Percentiles rank a stretch among this genome's conserved stretches.
phyloP scores from a whole-genome alignment of 1,140 invertebrate genomes.

The Drosophila bocki region DNA sequence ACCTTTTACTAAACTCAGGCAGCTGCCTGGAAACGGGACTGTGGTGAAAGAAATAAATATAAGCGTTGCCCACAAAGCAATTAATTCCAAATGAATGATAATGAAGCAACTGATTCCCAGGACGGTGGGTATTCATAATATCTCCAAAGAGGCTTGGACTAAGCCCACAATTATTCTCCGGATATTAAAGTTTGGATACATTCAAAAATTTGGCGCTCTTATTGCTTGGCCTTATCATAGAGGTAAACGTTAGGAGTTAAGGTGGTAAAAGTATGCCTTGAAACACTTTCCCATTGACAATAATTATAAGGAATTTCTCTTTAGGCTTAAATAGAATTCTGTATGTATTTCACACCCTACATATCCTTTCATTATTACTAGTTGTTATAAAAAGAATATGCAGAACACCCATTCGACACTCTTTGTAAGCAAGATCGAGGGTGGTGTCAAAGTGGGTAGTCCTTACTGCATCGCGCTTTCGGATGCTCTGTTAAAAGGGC shows the following conservation, averaged over 20 bases:
- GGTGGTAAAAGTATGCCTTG: neutral
- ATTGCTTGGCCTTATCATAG: neutral
- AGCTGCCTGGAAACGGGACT: constrained; percentile 9
- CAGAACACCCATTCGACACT: neutral
- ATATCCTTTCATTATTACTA: neutral
- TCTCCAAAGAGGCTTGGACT: constrained; percentile 20
- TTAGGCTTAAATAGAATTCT: neutral
- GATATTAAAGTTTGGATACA: constrained; percentile 2
- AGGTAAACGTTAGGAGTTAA: neutral
- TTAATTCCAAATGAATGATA: constrained; percentile 40
- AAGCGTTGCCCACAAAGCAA: constrained; percentile 8
- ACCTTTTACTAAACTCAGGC: constrained; percentile 12
- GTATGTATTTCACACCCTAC: neutral
- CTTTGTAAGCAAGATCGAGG: neutral
- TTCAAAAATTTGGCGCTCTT: neutral
- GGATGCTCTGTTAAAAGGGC: constrained; percentile 5
- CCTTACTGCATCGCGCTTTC: neutral
- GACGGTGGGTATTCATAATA: neutral
- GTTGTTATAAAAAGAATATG: neutral
- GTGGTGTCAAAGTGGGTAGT: neutral
- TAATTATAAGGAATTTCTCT: neutral
- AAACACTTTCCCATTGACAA: neutral
- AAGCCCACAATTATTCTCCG: constrained; percentile 17
- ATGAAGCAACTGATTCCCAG: constrained; percentile 6
- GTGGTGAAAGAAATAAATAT: neutral